phyloP scores from a whole-genome alignment of 2,797 vertebrate genomes.

The Myotis findleyi region DNA sequence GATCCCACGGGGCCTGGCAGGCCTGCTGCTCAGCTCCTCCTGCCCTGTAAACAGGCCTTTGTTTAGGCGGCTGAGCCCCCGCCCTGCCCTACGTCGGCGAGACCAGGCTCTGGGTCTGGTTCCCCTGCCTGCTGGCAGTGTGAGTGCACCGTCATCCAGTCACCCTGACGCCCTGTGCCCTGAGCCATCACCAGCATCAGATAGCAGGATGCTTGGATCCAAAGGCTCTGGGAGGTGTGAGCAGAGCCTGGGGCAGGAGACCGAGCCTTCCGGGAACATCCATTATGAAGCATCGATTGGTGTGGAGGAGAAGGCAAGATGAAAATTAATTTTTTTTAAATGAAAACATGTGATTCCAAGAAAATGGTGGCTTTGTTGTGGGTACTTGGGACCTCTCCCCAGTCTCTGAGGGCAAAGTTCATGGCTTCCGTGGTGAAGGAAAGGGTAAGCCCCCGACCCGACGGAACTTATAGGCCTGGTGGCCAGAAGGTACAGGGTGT shows the following conservation, averaged over 20 bases:
- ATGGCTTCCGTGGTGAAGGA: not conserved
- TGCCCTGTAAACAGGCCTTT: constrained; percentile 4
- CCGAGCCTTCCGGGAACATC: fast-evolving
- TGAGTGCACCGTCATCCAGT: fast-evolving
- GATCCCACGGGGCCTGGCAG: not conserved
- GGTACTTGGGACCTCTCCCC: not conserved
- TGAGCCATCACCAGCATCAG: not conserved
- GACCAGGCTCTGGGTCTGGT: not conserved
- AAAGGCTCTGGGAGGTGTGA: no score
- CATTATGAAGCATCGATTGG: fast-evolving
- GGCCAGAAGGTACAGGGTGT: not conserved
- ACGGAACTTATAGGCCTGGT: fast-evolving
- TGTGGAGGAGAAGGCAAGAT: fast-evolving
- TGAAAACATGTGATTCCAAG: not conserved
- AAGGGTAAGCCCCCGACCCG: not conserved
- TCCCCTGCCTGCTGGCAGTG: not conserved
- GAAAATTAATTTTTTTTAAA: not conserved
- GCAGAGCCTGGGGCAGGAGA: not conserved
- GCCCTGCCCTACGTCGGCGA: not conserved
- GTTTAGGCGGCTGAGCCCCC: not conserved
- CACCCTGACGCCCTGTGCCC: fast-evolving
- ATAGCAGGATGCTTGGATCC: fast-evolving
- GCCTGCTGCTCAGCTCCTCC: not conserved
- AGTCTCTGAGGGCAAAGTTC: no score
- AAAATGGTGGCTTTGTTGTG: fast-evolving